Conservation (phyloP, 2,797 vertebrate species). For the Chromobotia macracanthus region DNA sequence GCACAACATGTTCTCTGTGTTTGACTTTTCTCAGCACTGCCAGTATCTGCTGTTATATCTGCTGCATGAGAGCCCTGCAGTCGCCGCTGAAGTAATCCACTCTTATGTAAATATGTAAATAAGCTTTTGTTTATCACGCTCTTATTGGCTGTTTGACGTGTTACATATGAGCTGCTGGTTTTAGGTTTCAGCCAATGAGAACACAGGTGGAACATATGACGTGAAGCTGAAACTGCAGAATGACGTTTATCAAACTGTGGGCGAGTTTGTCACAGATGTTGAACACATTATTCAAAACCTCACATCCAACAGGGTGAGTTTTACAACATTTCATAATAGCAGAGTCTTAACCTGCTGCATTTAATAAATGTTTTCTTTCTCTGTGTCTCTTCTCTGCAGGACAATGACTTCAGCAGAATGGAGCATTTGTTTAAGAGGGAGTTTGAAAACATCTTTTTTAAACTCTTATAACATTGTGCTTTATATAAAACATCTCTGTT, state of each 20-base stretch:
- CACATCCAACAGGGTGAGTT: conserved; percentile 16
- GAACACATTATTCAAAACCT: conserved; percentile 20
- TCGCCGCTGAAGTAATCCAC: background rate
- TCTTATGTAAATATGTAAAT: no score
- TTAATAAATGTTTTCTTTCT: background rate
- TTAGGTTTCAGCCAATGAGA: conserved; percentile 4
- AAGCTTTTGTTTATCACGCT: no score
- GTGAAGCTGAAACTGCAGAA: conserved; percentile 44
- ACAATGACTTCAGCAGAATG: conserved; percentile 22
- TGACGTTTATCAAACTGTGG: conserved; percentile 43
- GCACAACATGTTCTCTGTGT: background rate
- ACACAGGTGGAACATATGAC: conserved; percentile 43
- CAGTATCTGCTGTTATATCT: conserved; percentile 23
- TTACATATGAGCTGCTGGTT: background rate
- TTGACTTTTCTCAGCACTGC: conserved; percentile 13
- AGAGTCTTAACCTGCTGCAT: background rate
- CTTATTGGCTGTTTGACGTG: background rate
- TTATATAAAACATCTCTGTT: background rate
- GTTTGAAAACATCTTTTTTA: conserved; percentile 21
- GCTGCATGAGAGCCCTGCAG: background rate
- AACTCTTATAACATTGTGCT: background rate
- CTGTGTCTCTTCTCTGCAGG: conserved; percentile 11
- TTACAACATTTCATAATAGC: background rate
- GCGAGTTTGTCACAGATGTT: conserved; percentile 44
- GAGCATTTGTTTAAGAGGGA: background rate